Evolutionary conservation across 2,888 invertebrate genomes (phyloP).

Genomic region (Carabus problematicus): DNA sequence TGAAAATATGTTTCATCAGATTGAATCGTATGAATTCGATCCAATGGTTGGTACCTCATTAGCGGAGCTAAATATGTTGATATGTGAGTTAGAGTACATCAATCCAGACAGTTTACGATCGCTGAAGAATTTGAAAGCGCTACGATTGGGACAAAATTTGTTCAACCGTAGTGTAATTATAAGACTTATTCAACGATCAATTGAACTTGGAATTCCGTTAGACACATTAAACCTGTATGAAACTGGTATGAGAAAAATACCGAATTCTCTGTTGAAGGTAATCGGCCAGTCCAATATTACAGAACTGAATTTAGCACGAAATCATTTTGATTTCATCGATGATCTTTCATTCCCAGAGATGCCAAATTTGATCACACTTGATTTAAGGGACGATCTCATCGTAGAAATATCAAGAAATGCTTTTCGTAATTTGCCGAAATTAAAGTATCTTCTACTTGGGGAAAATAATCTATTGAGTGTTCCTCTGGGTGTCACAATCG

Average conservation of each 20-base stretch:
- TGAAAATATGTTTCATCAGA: slow-evolving; percentile 62
- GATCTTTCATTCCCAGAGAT: slow-evolving; percentile 64
- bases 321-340: slow-evolving; percentile 65
- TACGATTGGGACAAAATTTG: slow-evolving; percentile 65
- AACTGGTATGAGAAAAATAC: slow-evolving; percentile 64
- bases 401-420: slow-evolving; percentile 61
- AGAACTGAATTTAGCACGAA: slow-evolving; percentile 61
- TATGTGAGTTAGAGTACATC: slow-evolving; percentile 64
- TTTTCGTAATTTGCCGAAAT: slow-evolving; percentile 63
- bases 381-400: slow-evolving; percentile 64
- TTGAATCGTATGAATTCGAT: slow-evolving; percentile 60
- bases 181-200: slow-evolving; percentile 58
- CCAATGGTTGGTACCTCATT: slow-evolving; percentile 61
- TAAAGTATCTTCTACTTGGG: slow-evolving; percentile 62
- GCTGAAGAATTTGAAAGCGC: slow-evolving; percentile 58
- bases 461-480: slow-evolving; percentile 64
- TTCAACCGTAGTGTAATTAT: slow-evolving; percentile 60
- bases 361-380: slow-evolving; percentile 64
- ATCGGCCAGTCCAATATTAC: slow-evolving; percentile 63
- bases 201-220: slow-evolving; percentile 58
- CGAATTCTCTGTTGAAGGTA: slow-evolving; percentile 60
- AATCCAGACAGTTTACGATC: slow-evolving; percentile 62
- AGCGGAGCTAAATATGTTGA: slow-evolving; percentile 60
- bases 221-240: slow-evolving; percentile 62
- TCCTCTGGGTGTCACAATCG: slow-evolving; percentile 60